Base-by-base conservation (phyloP, 2,797 vertebrate genomes). In the Ptychadena robeensis region DNA sequence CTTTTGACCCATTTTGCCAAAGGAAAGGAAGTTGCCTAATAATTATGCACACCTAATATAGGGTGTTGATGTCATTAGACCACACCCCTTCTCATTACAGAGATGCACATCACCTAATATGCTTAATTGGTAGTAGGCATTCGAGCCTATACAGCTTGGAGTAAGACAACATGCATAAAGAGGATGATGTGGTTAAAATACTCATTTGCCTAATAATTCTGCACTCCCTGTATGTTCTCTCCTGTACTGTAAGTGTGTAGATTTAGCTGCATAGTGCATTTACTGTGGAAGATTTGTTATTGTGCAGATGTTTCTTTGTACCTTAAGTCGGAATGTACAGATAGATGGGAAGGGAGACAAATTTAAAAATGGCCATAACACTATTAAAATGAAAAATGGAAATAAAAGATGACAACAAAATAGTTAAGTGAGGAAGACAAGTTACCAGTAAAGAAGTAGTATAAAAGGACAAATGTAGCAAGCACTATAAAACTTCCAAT, bases 401-500 rank as follows among this genome's bases (percentile, higher is more conserved):
- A 40, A 6, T 40, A 6, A 6, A 40, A 40, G 38, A 12, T 48
- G 9, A 79, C 22, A 65, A 34, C 34, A 48, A 14, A 25, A 59
- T 34, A 48, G 27, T 31, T 63, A 64, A 25, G 12, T 4, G 59
- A 32, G n/a, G 66, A 79, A 68, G 25, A 68, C 31, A 79, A 57
- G 61, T 53, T n/a, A 28, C 6, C 4, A 61, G 38, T 66, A 63
- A 73, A 83, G 71, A 75, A 67, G 59, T 22, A 38, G 18, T 53
- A 67, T 83, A 63, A 79, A 78, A 67, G 32, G 74, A 73, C 69
- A 67, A 61, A 79, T 66, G 25, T 53, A 65, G 40, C 27, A 68
- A 61, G 57, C 18, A 38, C 63, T 73, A 77, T 82, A 73, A 83
- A 79, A 57, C 61, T 73, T 59, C 44, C 81, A 71, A 31, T 73